Evolutionary conservation across 2,888 invertebrate genomes (phyloP).

Genomic region (Leptodirus hochenwartii): DNA sequence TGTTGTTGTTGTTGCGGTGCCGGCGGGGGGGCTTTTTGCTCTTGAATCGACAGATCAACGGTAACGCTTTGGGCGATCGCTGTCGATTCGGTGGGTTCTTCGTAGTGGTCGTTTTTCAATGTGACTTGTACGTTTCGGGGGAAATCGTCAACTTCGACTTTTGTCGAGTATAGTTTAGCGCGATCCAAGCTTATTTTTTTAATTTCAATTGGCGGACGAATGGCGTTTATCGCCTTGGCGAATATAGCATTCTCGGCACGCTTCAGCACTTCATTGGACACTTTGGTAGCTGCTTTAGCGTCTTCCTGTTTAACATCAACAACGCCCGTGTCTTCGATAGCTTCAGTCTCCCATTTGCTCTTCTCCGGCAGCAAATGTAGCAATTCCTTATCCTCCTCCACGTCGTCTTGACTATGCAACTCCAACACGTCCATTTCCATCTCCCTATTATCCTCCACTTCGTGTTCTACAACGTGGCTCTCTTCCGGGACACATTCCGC

Average conservation of each 20-base stretch:
- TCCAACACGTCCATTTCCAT: slow-evolving; percentile 37
- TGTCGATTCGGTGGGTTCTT: slow-evolving; percentile 2
- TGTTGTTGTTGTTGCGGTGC: slow-evolving; percentile 19
- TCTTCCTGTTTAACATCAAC: slow-evolving; percentile 25
- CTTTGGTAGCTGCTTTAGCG: slow-evolving; percentile 23
- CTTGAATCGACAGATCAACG: slow-evolving; percentile 22
- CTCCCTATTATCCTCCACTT: no score
- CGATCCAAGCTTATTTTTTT: slow-evolving; percentile 54
- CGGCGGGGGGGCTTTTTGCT: slow-evolving; percentile 10
- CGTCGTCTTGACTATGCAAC: slow-evolving; percentile 34
- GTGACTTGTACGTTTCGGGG: no score
- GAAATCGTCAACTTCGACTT: slow-evolving; percentile 11
- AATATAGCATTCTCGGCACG: slow-evolving; percentile 84
- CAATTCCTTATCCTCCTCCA: slow-evolving; percentile 38
- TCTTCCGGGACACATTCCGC: slow-evolving; percentile 13
- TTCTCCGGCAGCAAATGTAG: slow-evolving; percentile 58
- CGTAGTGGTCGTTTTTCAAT: slow-evolving; percentile 25
- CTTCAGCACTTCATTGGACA: slow-evolving; percentile 74
- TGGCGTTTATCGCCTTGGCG: slow-evolving; percentile 70
- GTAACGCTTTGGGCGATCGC: no score
- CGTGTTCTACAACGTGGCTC: slow-evolving; percentile 20
- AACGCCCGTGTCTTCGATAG: slow-evolving; percentile 35
- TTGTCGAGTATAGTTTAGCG: slow-evolving; percentile 41
- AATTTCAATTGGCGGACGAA: slow-evolving; percentile 56
- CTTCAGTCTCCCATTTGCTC: slow-evolving; percentile 80